Evolutionary conservation across 1,140 invertebrate species (phyloP), one percentile per base, ranked within the genome.

Genomic region (Bombyx mandarina): DNA sequence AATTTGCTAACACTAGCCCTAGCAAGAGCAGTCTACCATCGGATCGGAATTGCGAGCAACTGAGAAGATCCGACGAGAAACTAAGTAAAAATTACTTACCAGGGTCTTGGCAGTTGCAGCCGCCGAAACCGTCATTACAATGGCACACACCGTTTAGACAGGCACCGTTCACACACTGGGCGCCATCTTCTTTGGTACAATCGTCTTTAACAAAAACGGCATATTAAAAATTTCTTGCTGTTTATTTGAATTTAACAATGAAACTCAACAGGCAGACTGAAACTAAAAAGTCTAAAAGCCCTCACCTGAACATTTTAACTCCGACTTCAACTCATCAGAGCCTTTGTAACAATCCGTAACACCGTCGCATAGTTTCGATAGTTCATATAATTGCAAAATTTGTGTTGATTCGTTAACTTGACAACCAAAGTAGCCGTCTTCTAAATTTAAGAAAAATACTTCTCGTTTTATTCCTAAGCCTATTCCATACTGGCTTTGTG

Each of bases 371-470:
- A 98, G 91, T 90, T 95, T 96, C 55, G 96, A 97, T 74, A 98
- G 89, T 91, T 98, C 95, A 89, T 97, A 96, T 71, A 98, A 90
- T 90, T 98, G 96, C 77, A 98, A 90, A 73, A 98, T 93, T 88
- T 98, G 96, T 70, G 94, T 95, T 57, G 96, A 97, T 89, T 96
- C 95, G 90, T 98, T 98, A 60, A 98, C 95, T 91, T 98, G 97
- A 89, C 97, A 98, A 65, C 96, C 97, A 89, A 98, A 98, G 88
- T 96, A 98, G 71, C 97, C 97, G 90, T 98, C 96, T 91, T 98
- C 96, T 86, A 98, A 91, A 89, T 98, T 97, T 82, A 98, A 91
- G 90, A 98, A 96, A 90, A 98, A 98, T 88, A 98, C 94, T 91
- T 98, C 96, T 88, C 93, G 90, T 91, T 93, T 94, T 79, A 92